phyloP scores from a whole-genome alignment of 2,113 vertebrate genomes.

The Gadus macrocephalus region DNA sequence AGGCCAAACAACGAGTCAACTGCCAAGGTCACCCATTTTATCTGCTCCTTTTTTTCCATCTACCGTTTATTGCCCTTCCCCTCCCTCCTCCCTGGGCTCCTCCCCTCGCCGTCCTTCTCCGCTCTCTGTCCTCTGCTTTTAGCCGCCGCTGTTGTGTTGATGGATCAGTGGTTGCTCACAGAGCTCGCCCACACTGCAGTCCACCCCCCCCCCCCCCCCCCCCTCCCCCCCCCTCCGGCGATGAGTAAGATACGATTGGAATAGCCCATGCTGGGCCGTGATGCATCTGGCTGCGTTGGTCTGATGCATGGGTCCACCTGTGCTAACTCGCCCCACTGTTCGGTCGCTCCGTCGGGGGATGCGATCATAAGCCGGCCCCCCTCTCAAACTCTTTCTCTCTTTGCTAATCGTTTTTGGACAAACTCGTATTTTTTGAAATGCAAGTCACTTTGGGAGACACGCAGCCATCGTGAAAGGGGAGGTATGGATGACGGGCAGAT shows the following conservation, averaged over 20 bases:
- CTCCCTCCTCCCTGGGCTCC: background rate
- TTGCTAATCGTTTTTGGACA: slow-evolving; percentile 7
- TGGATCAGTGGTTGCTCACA: background rate
- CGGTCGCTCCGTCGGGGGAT: background rate
- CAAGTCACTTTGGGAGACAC: slow-evolving; percentile 22
- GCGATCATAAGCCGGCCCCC: background rate
- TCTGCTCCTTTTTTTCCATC: slow-evolving; percentile 1
- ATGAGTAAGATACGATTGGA: slow-evolving; percentile 16
- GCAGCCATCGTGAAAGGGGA: slow-evolving; percentile 16
- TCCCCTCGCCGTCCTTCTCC: background rate
- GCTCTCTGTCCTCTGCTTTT: background rate
- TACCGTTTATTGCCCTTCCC: no score
- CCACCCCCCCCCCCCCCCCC: background rate
- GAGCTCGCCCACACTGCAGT: background rate
- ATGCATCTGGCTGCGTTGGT: slow-evolving; percentile 20
- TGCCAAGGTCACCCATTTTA: slow-evolving; percentile 14
- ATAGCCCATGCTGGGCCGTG: slow-evolving; percentile 28
- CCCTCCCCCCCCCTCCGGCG: slow-evolving; percentile 7
- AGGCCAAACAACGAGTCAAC: slow-evolving; percentile 35
- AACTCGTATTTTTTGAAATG: background rate
- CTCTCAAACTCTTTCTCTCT: slow-evolving; percentile 4
- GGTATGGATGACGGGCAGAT: slow-evolving; percentile 19
- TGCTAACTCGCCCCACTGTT: slow-evolving; percentile 3
- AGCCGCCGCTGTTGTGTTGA: background rate
- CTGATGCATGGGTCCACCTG: background rate